phyloP scores from a whole-genome alignment of 2,113 vertebrate species.

The Chamaetylas fuelleborni region DNA sequence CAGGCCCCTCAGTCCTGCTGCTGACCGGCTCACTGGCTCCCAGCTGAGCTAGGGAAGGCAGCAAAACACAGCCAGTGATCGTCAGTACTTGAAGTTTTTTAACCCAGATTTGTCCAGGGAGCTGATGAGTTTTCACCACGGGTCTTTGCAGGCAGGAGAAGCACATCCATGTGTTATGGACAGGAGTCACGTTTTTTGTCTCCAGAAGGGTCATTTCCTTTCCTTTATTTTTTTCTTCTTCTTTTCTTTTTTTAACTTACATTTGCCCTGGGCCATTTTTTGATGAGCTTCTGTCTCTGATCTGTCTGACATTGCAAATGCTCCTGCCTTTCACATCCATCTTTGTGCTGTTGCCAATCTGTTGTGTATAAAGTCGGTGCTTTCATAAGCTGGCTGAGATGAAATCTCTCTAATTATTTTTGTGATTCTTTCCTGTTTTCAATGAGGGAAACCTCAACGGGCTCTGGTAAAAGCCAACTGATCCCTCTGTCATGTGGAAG shows the following conservation, averaged over 20 bases:
- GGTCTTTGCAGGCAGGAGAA: neutral
- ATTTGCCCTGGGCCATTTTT: slow-evolving; percentile 58
- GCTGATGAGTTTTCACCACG: slow-evolving; percentile 1
- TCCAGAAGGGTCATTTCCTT: slow-evolving; percentile 45
- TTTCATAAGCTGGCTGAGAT: slow-evolving; percentile 60
- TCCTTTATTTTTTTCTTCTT: neutral
- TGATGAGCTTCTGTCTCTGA: slow-evolving; percentile 66
- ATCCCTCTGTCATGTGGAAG: slow-evolving; percentile 36
- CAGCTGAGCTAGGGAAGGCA: slow-evolving; percentile 22
- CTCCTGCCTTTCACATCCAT: slow-evolving; percentile 59
- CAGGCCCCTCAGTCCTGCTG: slow-evolving; percentile 26
- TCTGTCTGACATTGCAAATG: slow-evolving; percentile 57
- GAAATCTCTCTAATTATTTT: slow-evolving; percentile 67
- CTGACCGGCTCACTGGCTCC: neutral
- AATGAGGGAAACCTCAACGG: slow-evolving; percentile 35
- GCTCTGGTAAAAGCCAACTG: slow-evolving; percentile 23
- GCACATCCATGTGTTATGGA: neutral
- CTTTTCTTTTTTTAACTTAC: slow-evolving; percentile 25
- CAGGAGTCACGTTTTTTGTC: neutral
- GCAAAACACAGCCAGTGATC: neutral
- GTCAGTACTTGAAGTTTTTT: neutral
- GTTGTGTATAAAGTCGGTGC: slow-evolving; percentile 54
- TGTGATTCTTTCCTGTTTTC: slow-evolving; percentile 59
- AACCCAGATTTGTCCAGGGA: neutral
- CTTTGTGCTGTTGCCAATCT: slow-evolving; percentile 59